phyloP scores from a whole-genome alignment of 2,113 vertebrate genomes.

The Chauna torquata region DNA sequence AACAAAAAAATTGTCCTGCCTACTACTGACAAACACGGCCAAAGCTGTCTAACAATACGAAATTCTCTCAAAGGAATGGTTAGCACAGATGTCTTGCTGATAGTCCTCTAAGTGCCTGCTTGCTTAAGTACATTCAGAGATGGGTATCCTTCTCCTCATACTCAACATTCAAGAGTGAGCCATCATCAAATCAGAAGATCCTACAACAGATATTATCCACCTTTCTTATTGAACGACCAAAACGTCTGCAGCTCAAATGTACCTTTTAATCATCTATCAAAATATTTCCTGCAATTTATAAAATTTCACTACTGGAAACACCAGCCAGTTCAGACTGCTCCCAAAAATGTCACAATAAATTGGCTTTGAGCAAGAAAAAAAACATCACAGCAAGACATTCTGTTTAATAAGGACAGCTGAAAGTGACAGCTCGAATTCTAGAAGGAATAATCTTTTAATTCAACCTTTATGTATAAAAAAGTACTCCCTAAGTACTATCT shows the following conservation, averaged over 20 bases:
- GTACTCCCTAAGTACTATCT: not conserved
- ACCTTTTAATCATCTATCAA: not conserved
- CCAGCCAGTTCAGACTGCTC: conserved; percentile 2
- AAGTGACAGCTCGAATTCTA: not conserved
- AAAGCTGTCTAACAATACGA: not conserved
- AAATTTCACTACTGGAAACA: not conserved
- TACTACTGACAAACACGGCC: not conserved
- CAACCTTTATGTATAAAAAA: not conserved
- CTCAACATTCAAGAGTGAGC: not conserved
- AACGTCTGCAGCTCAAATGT: not conserved
- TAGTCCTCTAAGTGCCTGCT: not conserved
- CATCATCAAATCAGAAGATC: not conserved
- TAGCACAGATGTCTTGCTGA: not conserved
- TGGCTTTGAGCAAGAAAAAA: conserved; percentile 40
- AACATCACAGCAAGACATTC: not conserved
- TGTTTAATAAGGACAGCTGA: not conserved
- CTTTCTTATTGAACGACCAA: not conserved
- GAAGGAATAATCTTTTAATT: not conserved
- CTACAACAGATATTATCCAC: not conserved
- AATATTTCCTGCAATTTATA: not conserved
- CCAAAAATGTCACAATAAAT: not conserved
- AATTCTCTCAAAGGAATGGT: not conserved
- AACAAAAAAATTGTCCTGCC: not conserved
- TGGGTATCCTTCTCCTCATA: not conserved
- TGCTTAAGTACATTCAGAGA: not conserved